A percentile compares a stretch with the other conserved stretches of the same genome.
Conservation (phyloP, 2,888 invertebrate species). For the Digitonthophagus gazella region DNA sequence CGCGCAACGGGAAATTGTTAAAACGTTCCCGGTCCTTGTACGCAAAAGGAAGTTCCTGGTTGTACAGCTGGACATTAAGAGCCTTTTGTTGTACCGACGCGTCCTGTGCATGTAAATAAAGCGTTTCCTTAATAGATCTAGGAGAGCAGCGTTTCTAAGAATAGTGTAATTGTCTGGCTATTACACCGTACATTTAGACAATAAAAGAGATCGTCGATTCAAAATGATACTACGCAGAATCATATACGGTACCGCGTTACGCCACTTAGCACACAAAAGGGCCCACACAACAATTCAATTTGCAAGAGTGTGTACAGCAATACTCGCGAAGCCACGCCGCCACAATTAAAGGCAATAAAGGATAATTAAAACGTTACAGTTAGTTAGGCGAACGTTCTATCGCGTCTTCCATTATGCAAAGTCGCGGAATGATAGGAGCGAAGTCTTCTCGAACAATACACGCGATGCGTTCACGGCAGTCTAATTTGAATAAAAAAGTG, state of each 20-base stretch:
- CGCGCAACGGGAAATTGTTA: conserved; percentile 11
- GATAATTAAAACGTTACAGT: not conserved
- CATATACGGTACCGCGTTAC: not conserved
- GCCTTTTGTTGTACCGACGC: conserved; percentile 24
- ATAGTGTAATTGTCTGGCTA: conserved; percentile 3
- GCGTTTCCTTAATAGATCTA: conserved; percentile 16
- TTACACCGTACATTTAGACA: conserved; percentile 1
- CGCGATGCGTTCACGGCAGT: not conserved
- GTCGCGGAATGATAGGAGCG: not conserved
- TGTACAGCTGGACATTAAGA: conserved; percentile 20
- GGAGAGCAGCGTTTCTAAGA: conserved; percentile 4
- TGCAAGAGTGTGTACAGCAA: not conserved
- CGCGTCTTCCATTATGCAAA: not conserved
- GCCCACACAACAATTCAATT: not conserved
- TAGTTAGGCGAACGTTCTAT: not conserved
- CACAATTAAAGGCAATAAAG: not conserved
- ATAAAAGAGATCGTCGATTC: not conserved
- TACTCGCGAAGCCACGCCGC: not conserved
- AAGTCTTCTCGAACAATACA: not conserved
- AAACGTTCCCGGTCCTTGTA: conserved; percentile 7
- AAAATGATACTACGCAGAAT: not conserved
- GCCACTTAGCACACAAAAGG: not conserved
- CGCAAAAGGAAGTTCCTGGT: conserved; percentile 24
- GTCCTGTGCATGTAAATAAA: conserved; percentile 16
- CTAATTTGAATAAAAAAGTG: not conserved